These are phyloP conservation scores for Drosophila lacteicornis DNA, from an alignment of 1,140 invertebrate genomes.

Conservation along the genomic window DNA sequence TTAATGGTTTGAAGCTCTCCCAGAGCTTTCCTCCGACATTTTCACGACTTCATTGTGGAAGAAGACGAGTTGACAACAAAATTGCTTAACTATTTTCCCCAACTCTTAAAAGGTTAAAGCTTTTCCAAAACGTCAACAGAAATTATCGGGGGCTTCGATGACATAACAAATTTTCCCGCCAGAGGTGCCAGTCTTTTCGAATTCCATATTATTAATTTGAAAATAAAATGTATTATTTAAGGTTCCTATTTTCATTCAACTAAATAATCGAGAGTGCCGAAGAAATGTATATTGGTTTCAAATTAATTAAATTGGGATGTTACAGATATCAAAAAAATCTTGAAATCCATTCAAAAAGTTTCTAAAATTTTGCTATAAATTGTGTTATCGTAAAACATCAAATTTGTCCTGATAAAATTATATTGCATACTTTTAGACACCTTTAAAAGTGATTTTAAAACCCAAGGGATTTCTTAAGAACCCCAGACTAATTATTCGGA, in stretches of 20 bases:
- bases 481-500: too few species aligned
- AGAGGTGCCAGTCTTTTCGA: neutral
- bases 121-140: neutral
- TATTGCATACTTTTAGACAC: too few species aligned
- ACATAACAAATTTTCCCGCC: neutral
- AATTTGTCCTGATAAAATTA: too few species aligned
- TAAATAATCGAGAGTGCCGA: too few species aligned
- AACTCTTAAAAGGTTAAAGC: conserved; percentile 12
- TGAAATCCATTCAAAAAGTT: neutral
- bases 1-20: neutral
- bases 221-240: neutral
- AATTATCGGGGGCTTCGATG: neutral
- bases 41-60: conserved; percentile 12
- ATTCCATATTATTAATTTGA: neutral
- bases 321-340: too few species aligned
- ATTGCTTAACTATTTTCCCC: neutral
- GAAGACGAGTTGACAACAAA: conserved; percentile 4
- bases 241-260: neutral
- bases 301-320: neutral
- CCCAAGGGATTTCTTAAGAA: too few species aligned
- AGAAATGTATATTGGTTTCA: neutral
- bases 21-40: conserved; percentile 32
- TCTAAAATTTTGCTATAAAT: neutral
- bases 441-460: too few species aligned
- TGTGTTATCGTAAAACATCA: too few species aligned